Conservation (phyloP, 2,113 vertebrate species). For the Alectura lathami region DNA sequence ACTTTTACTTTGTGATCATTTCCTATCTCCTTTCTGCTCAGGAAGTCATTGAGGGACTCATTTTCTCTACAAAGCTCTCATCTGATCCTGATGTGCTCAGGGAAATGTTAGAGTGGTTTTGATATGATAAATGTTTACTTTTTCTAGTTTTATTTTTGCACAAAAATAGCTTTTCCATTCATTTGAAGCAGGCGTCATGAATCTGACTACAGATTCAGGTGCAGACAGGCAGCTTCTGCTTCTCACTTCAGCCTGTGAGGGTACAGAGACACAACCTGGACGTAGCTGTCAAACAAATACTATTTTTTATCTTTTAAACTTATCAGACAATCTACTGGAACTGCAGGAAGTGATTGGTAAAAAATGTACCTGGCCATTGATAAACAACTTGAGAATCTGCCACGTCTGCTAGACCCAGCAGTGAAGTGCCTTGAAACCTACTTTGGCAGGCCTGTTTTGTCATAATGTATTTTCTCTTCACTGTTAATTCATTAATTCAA, state of each 20-base stretch:
- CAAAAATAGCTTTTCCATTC: background rate
- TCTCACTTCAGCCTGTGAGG: background rate
- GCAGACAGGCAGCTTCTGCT: background rate
- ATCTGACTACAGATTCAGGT: background rate
- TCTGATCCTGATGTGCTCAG: background rate
- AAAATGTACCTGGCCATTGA: background rate
- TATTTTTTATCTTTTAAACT: background rate
- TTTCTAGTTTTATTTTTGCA: background rate
- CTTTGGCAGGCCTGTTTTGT: background rate
- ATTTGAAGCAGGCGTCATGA: background rate
- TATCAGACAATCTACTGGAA: background rate
- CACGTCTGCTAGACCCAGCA: background rate
- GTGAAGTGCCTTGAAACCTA: background rate
- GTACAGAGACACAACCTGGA: background rate
- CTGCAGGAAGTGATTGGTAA: background rate
- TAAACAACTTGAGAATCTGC: background rate
- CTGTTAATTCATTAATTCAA: background rate
- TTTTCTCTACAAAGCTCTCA: background rate
- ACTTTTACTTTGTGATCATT: background rate
- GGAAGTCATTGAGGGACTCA: background rate
- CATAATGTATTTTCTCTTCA: background rate
- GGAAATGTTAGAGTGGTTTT: background rate
- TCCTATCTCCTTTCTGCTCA: background rate
- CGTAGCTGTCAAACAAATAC: background rate
- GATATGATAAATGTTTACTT: constrained; percentile 22